Evolutionary conservation across 2,797 vertebrate species (phyloP).

Genomic region (Neosalanx taihuensis): DNA sequence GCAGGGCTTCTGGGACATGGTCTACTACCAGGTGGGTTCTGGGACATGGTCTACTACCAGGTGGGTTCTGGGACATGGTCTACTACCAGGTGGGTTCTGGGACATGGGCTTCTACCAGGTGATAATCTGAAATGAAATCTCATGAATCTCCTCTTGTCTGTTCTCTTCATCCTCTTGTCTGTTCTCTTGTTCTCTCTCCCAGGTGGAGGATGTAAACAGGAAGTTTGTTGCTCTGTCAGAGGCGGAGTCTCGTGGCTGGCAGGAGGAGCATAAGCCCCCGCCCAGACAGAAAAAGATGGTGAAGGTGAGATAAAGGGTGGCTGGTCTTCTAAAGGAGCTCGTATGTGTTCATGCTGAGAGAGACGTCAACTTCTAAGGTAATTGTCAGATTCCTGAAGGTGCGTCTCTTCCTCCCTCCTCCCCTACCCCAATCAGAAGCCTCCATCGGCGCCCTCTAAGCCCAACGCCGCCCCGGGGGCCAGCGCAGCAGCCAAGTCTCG

Average conservation of each 20-base stretch:
- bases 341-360: neutral
- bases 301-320: constrained; percentile 69
- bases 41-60: no score
- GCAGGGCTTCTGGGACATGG: constrained; percentile 98
- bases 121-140: neutral
- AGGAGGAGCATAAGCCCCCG: constrained; percentile 65
- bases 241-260: constrained; percentile 81
- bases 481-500: constrained; percentile 78
- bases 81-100: no score
- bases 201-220: constrained; percentile 87
- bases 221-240: constrained; percentile 84
- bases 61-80: neutral
- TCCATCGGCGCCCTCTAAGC: constrained; percentile 42
- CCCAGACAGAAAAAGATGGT: constrained; percentile 64
- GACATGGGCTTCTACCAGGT: neutral
- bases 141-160: neutral
- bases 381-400: neutral
- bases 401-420: neutral
- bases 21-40: constrained; percentile 83
- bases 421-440: constrained; percentile 57
- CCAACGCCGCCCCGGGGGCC: constrained; percentile 41
- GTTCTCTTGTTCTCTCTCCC: neutral
- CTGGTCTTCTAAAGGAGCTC: neutral
- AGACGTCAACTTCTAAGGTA: neutral
- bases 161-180: neutral